These are phyloP conservation scores for Morus bassanus DNA, from an alignment of 2,797 vertebrate genomes.

Conservation along the genomic window DNA sequence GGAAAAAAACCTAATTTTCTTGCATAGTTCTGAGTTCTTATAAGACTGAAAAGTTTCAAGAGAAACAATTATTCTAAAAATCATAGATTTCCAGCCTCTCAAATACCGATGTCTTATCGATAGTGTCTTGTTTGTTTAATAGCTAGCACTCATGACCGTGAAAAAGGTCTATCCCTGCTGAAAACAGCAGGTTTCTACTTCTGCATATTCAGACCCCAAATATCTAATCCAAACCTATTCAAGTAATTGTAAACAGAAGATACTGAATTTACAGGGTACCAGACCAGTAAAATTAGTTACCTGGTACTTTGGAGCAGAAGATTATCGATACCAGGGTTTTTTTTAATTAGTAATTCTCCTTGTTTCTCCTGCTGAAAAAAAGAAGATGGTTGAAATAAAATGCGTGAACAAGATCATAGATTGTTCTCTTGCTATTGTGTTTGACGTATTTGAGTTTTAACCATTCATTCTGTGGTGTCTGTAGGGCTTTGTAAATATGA, in stretches of 20 bases:
- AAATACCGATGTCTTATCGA: background rate
- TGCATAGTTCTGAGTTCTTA: background rate
- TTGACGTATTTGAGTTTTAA: background rate
- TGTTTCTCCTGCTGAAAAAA: background rate
- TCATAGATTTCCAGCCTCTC: background rate
- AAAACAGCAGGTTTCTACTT: background rate
- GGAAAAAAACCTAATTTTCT: background rate
- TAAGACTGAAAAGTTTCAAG: background rate
- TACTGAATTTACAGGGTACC: background rate
- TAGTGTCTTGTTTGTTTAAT: background rate
- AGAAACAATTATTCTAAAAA: background rate
- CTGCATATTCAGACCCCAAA: background rate
- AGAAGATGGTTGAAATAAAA: background rate
- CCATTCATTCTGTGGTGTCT: background rate
- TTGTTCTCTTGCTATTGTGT: background rate
- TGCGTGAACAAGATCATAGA: background rate
- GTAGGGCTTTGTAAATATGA: background rate
- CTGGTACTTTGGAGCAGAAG: background rate
- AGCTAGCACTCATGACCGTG: background rate
- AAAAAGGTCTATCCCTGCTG: background rate
- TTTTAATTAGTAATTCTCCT: background rate
- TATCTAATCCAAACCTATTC: background rate
- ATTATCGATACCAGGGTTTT: background rate
- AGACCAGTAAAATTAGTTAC: background rate
- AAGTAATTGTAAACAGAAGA: background rate